Evolutionary conservation across 1,140 invertebrate species (phyloP).

Genomic region (Xylocopa sonorina): DNA sequence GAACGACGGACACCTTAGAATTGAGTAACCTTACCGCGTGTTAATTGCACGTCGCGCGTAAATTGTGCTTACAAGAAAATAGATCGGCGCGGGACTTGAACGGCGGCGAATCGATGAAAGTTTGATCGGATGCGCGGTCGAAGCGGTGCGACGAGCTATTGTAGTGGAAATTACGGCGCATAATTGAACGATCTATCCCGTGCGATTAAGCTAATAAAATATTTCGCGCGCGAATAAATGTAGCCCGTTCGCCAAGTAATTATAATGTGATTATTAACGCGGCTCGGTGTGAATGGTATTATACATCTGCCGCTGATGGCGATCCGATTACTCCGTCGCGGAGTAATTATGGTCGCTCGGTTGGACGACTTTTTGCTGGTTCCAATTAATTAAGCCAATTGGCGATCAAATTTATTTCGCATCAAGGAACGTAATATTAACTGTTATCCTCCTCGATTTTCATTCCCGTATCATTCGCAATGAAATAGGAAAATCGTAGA

Average conservation of each 20-base stretch:
- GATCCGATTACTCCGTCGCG: neutral
- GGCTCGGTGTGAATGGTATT: neutral
- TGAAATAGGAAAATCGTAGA: too few species aligned
- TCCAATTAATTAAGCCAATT: neutral
- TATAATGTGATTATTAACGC: constrained; percentile 2
- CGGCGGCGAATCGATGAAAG: neutral
- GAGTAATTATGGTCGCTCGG: neutral
- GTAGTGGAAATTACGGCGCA: neutral
- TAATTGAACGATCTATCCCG: constrained; percentile 25
- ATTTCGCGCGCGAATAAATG: constrained; percentile 5
- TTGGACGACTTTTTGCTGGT: neutral
- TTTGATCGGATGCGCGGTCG: neutral
- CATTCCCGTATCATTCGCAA: too few species aligned
- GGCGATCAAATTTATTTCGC: neutral
- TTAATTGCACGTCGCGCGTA: neutral
- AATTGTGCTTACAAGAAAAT: neutral
- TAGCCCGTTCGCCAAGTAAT: neutral
- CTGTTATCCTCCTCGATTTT: too few species aligned
- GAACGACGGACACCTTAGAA: too few species aligned
- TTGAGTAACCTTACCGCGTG: neutral
- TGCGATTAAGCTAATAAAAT: constrained; percentile 18
- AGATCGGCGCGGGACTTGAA: neutral
- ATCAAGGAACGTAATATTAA: too few species aligned
- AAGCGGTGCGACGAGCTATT: neutral
- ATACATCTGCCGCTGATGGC: neutral